Evolutionary conservation across 2,797 vertebrate genomes (phyloP).

Genomic region (Fistularia tabacaria): DNA sequence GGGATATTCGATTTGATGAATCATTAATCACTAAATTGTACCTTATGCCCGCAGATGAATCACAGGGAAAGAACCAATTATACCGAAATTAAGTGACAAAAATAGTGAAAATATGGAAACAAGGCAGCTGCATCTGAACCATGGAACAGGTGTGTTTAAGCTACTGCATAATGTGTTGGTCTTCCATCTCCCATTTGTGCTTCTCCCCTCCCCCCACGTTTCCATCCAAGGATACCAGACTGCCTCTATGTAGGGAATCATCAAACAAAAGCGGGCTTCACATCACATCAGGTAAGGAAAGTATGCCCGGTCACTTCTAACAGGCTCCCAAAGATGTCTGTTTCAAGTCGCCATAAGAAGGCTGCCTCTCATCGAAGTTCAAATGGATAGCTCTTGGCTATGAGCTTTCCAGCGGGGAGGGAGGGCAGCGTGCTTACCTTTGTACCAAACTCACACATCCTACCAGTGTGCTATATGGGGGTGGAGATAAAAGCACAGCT

Average conservation of each 20-base stretch:
- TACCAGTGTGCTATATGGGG: slow-evolving; percentile 54
- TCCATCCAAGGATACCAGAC: slow-evolving; percentile 73
- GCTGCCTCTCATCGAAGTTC: slow-evolving; percentile 75
- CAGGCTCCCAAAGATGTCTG: slow-evolving; percentile 69
- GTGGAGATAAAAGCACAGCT: slow-evolving; percentile 58
- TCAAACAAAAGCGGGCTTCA: slow-evolving; percentile 74
- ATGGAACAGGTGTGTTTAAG: slow-evolving; percentile 41
- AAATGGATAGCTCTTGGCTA: slow-evolving; percentile 78
- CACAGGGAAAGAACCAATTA: too few relatives aligned
- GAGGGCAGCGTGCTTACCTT: slow-evolving; percentile 56
- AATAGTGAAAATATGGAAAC: too few relatives aligned
- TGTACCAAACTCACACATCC: slow-evolving; percentile 64
- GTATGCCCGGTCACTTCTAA: slow-evolving; percentile 74
- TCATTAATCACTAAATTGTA: too few relatives aligned
- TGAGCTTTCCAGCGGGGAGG: slow-evolving; percentile 57
- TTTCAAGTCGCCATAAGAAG: slow-evolving; percentile 77
- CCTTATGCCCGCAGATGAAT: too few relatives aligned
- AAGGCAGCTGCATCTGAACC: background rate
- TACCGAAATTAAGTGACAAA: too few relatives aligned
- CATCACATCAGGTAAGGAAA: slow-evolving; percentile 73
- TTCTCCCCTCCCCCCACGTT: slow-evolving; percentile 49
- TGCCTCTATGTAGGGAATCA: slow-evolving; percentile 75
- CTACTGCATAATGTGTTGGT: slow-evolving; percentile 19
- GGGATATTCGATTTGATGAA: too few relatives aligned
- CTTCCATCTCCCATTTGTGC: slow-evolving; percentile 20